A percentile compares a stretch with the other conserved stretches of the same genome.
phyloP scores from a whole-genome alignment of 2,797 vertebrate genomes.

The Enteromius treurensis region DNA sequence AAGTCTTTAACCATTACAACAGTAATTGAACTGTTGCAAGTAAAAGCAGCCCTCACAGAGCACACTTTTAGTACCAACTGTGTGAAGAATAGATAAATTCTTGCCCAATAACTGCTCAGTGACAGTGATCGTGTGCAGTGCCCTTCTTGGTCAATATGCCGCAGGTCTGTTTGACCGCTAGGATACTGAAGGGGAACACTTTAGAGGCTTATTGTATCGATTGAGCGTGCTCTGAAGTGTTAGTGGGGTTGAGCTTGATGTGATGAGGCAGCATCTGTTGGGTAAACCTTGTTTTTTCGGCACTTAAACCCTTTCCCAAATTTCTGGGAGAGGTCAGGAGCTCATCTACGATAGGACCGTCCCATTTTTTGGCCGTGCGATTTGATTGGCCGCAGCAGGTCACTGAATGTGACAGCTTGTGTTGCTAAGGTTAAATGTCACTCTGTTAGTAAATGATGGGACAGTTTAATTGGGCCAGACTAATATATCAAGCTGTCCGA shows the following conservation, averaged over 20 bases:
- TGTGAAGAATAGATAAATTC: not conserved
- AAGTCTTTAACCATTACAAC: not conserved
- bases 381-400: conserved; percentile 29
- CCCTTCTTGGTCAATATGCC: conserved; percentile 9
- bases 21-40: not conserved
- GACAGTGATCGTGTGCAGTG: not conserved
- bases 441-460: conserved; percentile 27
- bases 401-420: conserved; percentile 30
- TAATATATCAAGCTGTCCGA: conserved; percentile 50
- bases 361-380: not conserved
- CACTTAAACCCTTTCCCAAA: not conserved
- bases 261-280: conserved; percentile 38
- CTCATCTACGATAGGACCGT: not conserved
- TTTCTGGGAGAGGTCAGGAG: conserved; percentile 8
- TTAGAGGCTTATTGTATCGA: conserved; percentile 37
- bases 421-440: conserved; percentile 55
- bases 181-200: conserved; percentile 32
- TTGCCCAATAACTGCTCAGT: conserved; percentile 10
- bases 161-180: conserved; percentile 37
- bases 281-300: conserved; percentile 31
- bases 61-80: not conserved
- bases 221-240: conserved; percentile 24
- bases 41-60: not conserved
- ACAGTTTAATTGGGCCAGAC: conserved; percentile 41
- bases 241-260: conserved; percentile 11